Base-by-base conservation (phyloP, 2,888 invertebrate species). In the Drepanosiphum platanoidis region DNA sequence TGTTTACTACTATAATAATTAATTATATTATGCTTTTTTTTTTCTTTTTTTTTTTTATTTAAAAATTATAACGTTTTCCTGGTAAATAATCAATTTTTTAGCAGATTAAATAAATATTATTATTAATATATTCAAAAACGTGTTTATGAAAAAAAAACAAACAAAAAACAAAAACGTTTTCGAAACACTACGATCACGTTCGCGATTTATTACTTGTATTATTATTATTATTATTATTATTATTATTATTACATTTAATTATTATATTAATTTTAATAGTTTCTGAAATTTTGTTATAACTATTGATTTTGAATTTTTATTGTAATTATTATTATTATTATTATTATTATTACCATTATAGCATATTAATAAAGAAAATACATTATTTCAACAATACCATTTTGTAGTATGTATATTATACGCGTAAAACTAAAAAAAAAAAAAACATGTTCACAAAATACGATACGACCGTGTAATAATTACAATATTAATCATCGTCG, bases 221-320 rank as follows among this genome's bases (percentile, higher is more conserved):
- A 79, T 79, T 68, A 79, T 66, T 46, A 80, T 80, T 34, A 80
- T 34, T 77, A 81, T 71, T 58, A 81, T 64, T 74, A 39, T 78
- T 39, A 82, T 27, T 42, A 46, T 72, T 82, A 82, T 58, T 70
- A 18, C n/a, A n/a, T 15, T 46, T 46, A 42, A 42, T 42, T 46
- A 46, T 46, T 64, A 64, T 64, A 64, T 64, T 64, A 27, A 9
- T 64, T 64, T 64, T 64, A 52, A 52, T 52, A 64, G 64, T 27
- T n/a, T 30, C 64, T 64, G 64, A 64, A 3, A 64, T 64, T 64
- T 79, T 80, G 64, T 32, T 81, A 71, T 64, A 66, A 84, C 27
- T 68, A 84, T 84, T 68, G 34, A 75, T 84, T 75, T 83, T 74
- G 52, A 83, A 77, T 84, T 84, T 75, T 52, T 70, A 77, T 84